Evolutionary conservation across 2,888 invertebrate genomes (phyloP).

Genomic region (Yponomeuta sedellus): DNA sequence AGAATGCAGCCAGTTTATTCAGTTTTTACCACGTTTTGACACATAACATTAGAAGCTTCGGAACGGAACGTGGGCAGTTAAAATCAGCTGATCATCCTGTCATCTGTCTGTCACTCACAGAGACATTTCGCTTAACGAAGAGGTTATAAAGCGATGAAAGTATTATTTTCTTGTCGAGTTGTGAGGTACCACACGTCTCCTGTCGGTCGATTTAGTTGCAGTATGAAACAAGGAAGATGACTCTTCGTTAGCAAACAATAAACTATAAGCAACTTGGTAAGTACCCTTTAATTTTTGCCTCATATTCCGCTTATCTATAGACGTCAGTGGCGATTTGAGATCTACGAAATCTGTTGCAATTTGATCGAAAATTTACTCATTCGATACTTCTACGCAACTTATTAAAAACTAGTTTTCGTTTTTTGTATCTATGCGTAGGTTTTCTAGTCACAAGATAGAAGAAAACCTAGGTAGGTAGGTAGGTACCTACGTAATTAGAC

Average conservation of each 20-base stretch:
- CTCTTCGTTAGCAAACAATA: slow-evolving; percentile 14
- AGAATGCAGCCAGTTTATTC: too few species aligned
- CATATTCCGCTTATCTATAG: not conserved
- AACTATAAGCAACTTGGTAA: not conserved
- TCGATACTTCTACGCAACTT: not conserved
- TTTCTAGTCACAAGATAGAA: not conserved
- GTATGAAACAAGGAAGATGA: slow-evolving; percentile 35
- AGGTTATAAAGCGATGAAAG: slow-evolving; percentile 6
- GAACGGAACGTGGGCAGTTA: not conserved
- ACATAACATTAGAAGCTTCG: not conserved
- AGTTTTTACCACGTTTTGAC: too few species aligned
- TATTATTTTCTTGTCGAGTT: not conserved
- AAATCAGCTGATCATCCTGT: slow-evolving; percentile 1
- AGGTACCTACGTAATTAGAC: too few species aligned
- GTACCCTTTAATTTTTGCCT: not conserved
- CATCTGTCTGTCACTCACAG: not conserved
- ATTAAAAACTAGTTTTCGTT: not conserved
- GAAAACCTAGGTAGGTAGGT: not conserved
- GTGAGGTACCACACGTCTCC: not conserved
- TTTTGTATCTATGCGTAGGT: not conserved
- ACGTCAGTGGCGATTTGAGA: not conserved
- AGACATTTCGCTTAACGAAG: not conserved
- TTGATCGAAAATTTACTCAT: slow-evolving; percentile 5
- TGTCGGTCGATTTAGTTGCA: slow-evolving; percentile 25
- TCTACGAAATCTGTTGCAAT: slow-evolving; percentile 2